Conservation (phyloP, 2,113 vertebrate species). For the Ceyx cyanopectus region DNA sequence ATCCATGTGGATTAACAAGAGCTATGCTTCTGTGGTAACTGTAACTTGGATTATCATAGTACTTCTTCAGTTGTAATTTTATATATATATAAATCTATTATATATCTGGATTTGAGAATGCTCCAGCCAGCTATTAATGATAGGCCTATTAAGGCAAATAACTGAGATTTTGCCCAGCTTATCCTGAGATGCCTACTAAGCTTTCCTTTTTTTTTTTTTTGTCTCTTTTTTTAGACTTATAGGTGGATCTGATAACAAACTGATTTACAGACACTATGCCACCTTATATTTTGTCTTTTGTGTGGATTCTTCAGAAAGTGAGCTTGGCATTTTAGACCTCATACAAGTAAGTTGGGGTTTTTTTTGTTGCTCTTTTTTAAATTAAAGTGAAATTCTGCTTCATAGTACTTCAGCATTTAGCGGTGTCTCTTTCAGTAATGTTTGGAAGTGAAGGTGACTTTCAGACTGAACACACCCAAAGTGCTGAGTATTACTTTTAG, state of each 20-base stretch:
- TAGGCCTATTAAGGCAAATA: neutral
- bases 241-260: constrained; percentile 97
- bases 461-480: neutral
- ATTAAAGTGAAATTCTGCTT: neutral
- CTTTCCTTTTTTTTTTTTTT: constrained; percentile 38
- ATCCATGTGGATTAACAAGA: neutral
- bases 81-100: neutral
- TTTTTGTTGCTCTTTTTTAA: neutral
- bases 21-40: neutral
- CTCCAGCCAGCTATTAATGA: neutral
- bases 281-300: constrained; percentile 99
- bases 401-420: neutral
- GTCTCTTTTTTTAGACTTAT: constrained; percentile 85
- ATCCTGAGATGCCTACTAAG: neutral
- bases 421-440: neutral
- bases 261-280: constrained; percentile 99
- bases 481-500: neutral
- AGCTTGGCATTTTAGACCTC: constrained; percentile 98
- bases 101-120: neutral
- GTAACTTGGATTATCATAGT: neutral
- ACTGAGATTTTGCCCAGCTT: neutral
- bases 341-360: constrained; percentile 88
- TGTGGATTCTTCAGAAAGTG: constrained; percentile 98
- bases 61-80: neutral
- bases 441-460: neutral